Base-by-base conservation (phyloP, 2,797 vertebrate species). In the Xiphophorus birchmanni region DNA sequence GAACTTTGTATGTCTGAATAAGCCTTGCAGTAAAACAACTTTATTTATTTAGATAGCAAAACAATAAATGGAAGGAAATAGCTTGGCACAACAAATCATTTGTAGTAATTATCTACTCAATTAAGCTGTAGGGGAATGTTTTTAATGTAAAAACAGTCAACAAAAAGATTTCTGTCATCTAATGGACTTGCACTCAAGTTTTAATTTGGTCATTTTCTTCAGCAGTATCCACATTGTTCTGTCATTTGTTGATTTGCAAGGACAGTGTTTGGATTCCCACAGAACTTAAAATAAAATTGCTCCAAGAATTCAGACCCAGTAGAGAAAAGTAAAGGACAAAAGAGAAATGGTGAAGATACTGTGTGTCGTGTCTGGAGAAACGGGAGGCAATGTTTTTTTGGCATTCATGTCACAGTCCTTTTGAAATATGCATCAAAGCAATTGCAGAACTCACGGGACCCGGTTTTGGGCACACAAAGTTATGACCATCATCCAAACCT, bases 361-460 rank as follows among this genome's bases (percentile, higher is more conserved):
- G 86, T 91, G 89, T 84, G 87, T 84, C 17, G 32, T 86, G 87
- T 90, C 80, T 88, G 86, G 80, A 91, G 86, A 88, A 91, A 90
- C 76, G 88, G 86, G 87, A 86, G 87, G 78, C 85, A 73, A 40
- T 85, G 79, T 83, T 83, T 89, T 92, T 89, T 93, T 93, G 91
- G 90, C 90, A 94, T 93, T 92, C 86, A 82, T 92, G 93, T 93
- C 93, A 94, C 88, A 92, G 88, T 56, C 89, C 89, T 91, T 94
- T 92, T 94, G 87, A 95, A 95, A 95, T 94, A 95, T 95, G 93
- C 92, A 95, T 95, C 93, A 94, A 94, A 94, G 94, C 90, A 89
- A 92, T 85, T 74, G 86, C 82, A 87, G 86, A 93, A 89, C 91
- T 87, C 84, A n/a, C 45, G 88, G 90, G 92, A 93, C 84, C 37